Conservation (phyloP, 1,140 invertebrate species). For the Lepidostoma basale region DNA sequence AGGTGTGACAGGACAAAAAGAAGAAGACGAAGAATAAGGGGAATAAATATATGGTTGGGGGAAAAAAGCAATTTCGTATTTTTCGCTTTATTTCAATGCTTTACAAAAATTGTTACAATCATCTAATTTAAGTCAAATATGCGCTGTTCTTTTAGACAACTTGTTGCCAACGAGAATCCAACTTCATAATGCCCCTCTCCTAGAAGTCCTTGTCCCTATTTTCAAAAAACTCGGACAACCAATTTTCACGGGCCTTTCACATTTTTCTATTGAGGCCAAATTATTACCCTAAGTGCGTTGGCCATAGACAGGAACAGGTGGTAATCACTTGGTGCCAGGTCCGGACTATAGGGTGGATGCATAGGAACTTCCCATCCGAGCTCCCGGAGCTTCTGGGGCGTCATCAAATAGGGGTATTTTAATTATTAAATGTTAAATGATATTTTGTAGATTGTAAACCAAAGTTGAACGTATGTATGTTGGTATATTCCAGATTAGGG, state of each 20-base stretch:
- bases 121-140: no score
- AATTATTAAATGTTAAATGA: no score
- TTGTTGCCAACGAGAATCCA: slow-evolving; percentile 9
- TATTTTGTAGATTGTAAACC: neutral
- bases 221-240: neutral
- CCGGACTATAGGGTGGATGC: slow-evolving; percentile 14
- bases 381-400: neutral
- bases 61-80: neutral
- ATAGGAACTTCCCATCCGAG: neutral
- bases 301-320: slow-evolving; percentile 5
- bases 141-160: neutral
- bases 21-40: no score
- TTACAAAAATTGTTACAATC: neutral
- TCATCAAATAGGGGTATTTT: no score
- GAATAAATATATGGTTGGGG: no score
- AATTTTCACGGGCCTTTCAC: neutral
- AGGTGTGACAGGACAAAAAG: no score
- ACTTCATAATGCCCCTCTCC: slow-evolving; percentile 2
- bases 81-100: neutral
- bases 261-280: no score
- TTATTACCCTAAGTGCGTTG: no score
- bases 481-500: slow-evolving; percentile 55
- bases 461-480: no score
- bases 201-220: slow-evolving; percentile 9
- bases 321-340: neutral